Evolutionary conservation across 2,888 invertebrate species (phyloP), one percentile per base, ranked within the genome.

Genomic region (Phaedon cochleariae): DNA sequence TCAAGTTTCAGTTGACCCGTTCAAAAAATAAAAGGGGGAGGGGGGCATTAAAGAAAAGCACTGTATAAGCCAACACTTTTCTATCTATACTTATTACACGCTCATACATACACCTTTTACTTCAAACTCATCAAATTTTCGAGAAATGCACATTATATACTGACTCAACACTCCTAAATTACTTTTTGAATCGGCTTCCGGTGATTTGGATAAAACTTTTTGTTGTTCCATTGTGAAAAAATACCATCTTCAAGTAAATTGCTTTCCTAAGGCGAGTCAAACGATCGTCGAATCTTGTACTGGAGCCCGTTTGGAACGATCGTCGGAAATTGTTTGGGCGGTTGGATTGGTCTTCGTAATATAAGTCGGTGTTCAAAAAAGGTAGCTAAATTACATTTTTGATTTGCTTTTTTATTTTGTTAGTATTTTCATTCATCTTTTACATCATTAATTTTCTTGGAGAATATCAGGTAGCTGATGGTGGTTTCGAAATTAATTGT

Each of bases 371-470:
- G 70, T 69, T 73, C 70, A 70, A 76, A 76, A 75, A 74, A 72
- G 71, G 68, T 73, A 69, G 70, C 69, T 74, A 77, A 77, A 78
- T 77, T 77, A 76, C 76, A 76, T 77, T 78, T 78, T 76, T 76
- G 77, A 77, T 78, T 77, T 75, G 72, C 76, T 77, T 77, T 78
- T 73, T 69, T 62, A 70, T 68, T 72, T 68, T 70, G 73, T 73
- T 73, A 69, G 72, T 70, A 75, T 74, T 75, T 77, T 77, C 78
- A 78, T 78, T 78, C 78, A 78, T 73, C 76, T 76, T 74, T 73
- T 59, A 67, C 67, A 72, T 76, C 77, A 76, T 77, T 78, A 78
- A 77, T 77, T 76, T 76, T 64, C 71, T 64, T 64, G 65, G 68
- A 70, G 74, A 73, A 72, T 74, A 75, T 75, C 77, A 77, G 78